Evolutionary conservation across 2,888 invertebrate species (phyloP).

Genomic region (Diplazon laetatorius): DNA sequence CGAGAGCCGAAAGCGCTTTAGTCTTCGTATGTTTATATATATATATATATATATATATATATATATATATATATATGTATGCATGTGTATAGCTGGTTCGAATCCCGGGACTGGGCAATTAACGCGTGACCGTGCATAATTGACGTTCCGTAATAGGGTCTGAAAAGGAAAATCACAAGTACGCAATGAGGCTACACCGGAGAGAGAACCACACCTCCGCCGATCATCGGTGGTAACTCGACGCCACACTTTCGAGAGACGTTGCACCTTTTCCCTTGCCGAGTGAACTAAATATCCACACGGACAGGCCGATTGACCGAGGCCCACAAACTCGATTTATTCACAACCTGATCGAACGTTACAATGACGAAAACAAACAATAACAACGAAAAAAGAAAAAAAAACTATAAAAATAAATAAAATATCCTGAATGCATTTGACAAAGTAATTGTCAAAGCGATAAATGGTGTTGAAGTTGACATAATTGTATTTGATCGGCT

Average conservation of each 20-base stretch:
- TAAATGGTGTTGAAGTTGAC: too few species aligned
- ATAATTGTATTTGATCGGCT: too few species aligned
- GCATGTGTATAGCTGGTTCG: background rate
- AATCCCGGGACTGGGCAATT: conserved; percentile 9
- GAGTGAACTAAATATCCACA: conserved; percentile 11
- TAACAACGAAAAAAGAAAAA: too few species aligned
- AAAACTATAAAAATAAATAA: too few species aligned
- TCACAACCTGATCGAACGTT: too few species aligned
- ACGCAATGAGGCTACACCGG: conserved; percentile 24
- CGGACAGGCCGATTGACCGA: too few species aligned
- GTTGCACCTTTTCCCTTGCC: conserved; percentile 4
- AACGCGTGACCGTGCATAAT: conserved; percentile 27
- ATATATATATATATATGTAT: background rate
- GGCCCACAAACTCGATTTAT: too few species aligned
- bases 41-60: too few species aligned
- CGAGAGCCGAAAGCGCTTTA: conserved; percentile 33
- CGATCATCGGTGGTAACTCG: background rate
- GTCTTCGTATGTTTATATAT: too few species aligned
- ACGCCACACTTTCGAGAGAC: conserved; percentile 30
- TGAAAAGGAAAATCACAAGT: conserved; percentile 27
- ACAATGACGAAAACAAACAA: too few species aligned
- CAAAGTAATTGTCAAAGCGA: too few species aligned
- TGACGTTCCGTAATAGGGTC: conserved; percentile 41
- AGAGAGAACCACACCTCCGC: conserved; percentile 26
- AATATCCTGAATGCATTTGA: too few species aligned